Percentiles rank a stretch among this genome's conserved stretches.
These are phyloP conservation scores for Jaculus jaculus DNA, from an alignment of 2,113 vertebrate genomes.

Conservation along the genomic window DNA sequence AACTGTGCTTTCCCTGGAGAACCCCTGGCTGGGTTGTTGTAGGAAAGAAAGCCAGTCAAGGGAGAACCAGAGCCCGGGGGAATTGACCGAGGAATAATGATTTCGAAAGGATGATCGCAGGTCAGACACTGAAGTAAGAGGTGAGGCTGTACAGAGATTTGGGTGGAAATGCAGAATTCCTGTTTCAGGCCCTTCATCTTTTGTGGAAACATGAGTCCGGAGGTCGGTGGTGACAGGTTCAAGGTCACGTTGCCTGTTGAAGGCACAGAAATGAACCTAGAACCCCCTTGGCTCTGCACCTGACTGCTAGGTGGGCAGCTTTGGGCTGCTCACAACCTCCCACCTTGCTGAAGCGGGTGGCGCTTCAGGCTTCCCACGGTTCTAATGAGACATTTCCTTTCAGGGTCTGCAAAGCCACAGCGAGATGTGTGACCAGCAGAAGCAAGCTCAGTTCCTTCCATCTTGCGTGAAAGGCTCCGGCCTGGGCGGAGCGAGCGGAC, in stretches of 20 bases:
- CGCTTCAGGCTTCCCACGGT: neutral
- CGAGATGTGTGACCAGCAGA: conserved; percentile 79
- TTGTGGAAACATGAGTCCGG: neutral
- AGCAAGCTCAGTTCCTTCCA: conserved; percentile 65
- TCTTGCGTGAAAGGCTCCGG: conserved; percentile 72
- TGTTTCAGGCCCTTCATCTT: neutral
- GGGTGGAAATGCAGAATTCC: neutral
- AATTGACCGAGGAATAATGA: neutral
- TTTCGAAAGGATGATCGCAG: neutral
- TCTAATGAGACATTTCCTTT: conserved; percentile 34
- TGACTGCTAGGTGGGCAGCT: neutral
- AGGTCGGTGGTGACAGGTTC: neutral
- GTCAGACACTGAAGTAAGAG: neutral
- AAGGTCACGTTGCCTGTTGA: neutral
- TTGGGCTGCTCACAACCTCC: neutral
- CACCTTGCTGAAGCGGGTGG: neutral
- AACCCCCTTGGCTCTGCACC: neutral
- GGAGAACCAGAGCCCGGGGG: neutral
- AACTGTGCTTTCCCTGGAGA: neutral
- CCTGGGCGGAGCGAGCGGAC: neutral
- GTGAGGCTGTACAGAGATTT: neutral
- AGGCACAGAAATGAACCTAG: neutral
- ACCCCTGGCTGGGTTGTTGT: neutral
- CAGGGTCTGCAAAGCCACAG: conserved; percentile 57
- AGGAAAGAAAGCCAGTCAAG: neutral